These are phyloP conservation scores for Thalpophila matura DNA, from an alignment of 2,888 invertebrate genomes.

Conservation along the genomic window DNA sequence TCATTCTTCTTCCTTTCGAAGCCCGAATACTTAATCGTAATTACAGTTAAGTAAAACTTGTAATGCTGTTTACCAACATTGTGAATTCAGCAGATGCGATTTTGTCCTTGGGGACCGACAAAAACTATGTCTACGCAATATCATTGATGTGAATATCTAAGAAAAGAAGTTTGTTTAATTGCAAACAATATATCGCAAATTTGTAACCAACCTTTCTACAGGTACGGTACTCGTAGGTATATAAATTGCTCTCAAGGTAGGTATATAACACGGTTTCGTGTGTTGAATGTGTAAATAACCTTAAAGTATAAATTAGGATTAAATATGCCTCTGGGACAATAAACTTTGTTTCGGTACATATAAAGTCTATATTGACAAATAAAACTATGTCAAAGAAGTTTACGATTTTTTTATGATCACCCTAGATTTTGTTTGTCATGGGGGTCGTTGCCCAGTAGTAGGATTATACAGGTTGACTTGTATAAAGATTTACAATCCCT, in stretches of 20 bases:
- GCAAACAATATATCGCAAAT: not conserved
- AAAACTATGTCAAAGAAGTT: slow-evolving; percentile 11
- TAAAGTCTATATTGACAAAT: slow-evolving; percentile 26
- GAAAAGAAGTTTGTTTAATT: not conserved
- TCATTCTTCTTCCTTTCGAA: too few species aligned
- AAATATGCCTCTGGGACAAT: slow-evolving; percentile 6
- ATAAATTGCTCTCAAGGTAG: slow-evolving; percentile 18
- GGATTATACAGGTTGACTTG: not conserved
- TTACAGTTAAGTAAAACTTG: too few species aligned
- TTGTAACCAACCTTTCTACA: not conserved
- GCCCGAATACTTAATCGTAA: too few species aligned
- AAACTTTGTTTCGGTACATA: slow-evolving; percentile 5
- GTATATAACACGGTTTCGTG: slow-evolving; percentile 23
- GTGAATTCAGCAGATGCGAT: too few species aligned
- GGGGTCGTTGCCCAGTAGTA: not conserved
- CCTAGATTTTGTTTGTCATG: not conserved
- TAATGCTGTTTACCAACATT: too few species aligned
- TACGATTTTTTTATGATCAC: slow-evolving; percentile 4
- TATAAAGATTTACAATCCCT: too few species aligned
- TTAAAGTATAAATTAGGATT: slow-evolving; percentile 11
- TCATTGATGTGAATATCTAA: too few species aligned
- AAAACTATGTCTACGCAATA: too few species aligned
- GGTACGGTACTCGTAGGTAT: too few species aligned
- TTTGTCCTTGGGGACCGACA: too few species aligned
- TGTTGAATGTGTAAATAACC: slow-evolving; percentile 30